Base-by-base conservation (phyloP, 1,140 invertebrate species). In the Drosophila bipectinata region DNA sequence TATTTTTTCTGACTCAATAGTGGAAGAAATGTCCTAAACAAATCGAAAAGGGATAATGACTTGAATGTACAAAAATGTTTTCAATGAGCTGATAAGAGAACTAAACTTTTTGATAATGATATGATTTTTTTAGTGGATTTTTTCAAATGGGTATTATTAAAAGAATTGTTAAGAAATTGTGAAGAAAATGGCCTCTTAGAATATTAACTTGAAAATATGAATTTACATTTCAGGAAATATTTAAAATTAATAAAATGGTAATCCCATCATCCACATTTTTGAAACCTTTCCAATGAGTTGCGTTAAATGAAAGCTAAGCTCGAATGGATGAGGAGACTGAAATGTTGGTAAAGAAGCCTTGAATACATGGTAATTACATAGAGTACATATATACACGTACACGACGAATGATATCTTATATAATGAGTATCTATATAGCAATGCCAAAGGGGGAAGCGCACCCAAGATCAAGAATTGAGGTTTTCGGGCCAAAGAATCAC, bases 331-430 rank as follows among this genome's bases (percentile, higher is more conserved):
- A 55, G 15, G 32, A 34, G 51, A 57, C 47, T 60, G 37, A 30
- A 56, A 48, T 69, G 48, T 41, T 62, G 60, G 53, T 64, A 39
- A 41, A 60, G 61, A 83, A 79, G 76, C 79, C 69, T 69, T 68
- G 59, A 51, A 71, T 74, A 37, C 60, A 75, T 66, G 60, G 51
- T 88, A 89, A 83, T 89, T 84, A 88, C 76, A 88, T 79, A 84
- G 58, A 83, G 68, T 88, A 88, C 83, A 88, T 89, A 88, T 89
- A 88, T 83, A 85, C 81, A 87, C 74, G 72, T 75, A 75, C 72
- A 75, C 61, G 72, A 69, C 67, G 72, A 75, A 66, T 75, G 71
- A 53, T 48, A 73, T 63, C 39, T 49, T 73, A 66, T 41, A 52
- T 56, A 44, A 53, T 53, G 48, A 49, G 32, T 66, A 75, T 51